A percentile compares a stretch with the other conserved stretches of the same genome.
Evolutionary conservation across 2,113 vertebrate species (phyloP).

Genomic region (Triplophysa dalaica): DNA sequence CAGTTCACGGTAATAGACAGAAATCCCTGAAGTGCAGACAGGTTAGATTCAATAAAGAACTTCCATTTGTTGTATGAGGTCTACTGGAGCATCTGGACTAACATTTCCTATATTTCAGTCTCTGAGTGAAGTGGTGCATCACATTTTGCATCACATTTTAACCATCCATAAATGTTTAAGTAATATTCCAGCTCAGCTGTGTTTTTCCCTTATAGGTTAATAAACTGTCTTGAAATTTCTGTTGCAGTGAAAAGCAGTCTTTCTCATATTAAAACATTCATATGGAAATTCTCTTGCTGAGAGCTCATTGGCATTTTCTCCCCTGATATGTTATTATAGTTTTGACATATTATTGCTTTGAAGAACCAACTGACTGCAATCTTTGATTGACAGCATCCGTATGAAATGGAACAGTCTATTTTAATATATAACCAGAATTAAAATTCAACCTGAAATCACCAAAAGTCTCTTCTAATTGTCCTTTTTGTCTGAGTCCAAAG

Average conservation of each 20-base stretch:
- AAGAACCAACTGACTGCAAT: not conserved
- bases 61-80: constrained; percentile 35
- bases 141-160: constrained; percentile 19
- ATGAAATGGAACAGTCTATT: constrained; percentile 2
- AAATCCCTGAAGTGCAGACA: constrained; percentile 43
- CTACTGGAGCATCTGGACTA: constrained; percentile 14
- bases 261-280: constrained; percentile 13
- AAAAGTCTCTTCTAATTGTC: not conserved
- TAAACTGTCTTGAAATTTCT: constrained; percentile 32
- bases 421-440: not conserved
- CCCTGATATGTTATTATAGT: constrained; percentile 17
- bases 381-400: constrained; percentile 5
- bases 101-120: constrained; percentile 21
- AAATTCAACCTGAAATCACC: not conserved
- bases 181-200: not conserved
- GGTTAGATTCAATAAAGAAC: constrained; percentile 43
- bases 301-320: constrained; percentile 6
- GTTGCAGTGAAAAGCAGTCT: constrained; percentile 12
- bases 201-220: constrained; percentile 1
- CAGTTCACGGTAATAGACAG: not conserved
- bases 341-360: not conserved
- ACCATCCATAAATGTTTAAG: constrained; percentile 35
- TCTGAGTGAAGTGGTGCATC: not conserved
- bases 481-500: constrained; percentile 18
- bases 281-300: constrained; percentile 9